Base-by-base conservation (phyloP, 2,113 vertebrate genomes). In the Pterocles orientalis region DNA sequence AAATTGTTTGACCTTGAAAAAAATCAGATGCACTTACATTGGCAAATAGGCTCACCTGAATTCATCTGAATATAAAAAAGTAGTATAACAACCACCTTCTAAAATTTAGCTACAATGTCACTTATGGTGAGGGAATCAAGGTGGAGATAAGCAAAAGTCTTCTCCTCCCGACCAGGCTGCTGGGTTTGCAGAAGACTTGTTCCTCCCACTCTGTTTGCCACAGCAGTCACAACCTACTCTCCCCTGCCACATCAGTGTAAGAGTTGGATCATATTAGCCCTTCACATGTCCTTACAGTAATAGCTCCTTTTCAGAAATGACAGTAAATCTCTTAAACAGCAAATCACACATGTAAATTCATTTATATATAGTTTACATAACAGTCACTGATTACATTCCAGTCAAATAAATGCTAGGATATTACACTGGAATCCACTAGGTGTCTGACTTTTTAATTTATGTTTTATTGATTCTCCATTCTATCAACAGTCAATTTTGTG, bases 171-270 rank as follows among this genome's bases (percentile, higher is more conserved):
- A 45, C 28, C 14, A 76, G 47, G 39, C 31, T 70, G 69, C 43
- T 73, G 43, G 14, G 14, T 58, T 68, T 82, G 29, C 33, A 47
- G 24, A 50, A 70, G 39, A 25, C 11, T 58, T n/a, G 3, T 12
- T 58, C 10, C 33, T 89, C 57, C 41, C 29, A 21, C 26, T 9
- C 51, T 24, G 10, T 23, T 43, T 50, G 36, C 18, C 45, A 36
- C 2, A 31, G 48, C 20, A 25, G 41, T 34, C 47, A 43, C 57
- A 72, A 41, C 61, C 54, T 18, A 2, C 28, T 50, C 45, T 58
- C 20, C 31, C 21, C n/a, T n/a, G 58, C 2, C 26, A 14, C 1
- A 21, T 36, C 10, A 45, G 21, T 16, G 0, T 4, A 43, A 39
- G 20, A 29, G 13, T 10, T 34, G 41, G 48, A 51, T 18, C 34